Evolutionary conservation across 2,888 invertebrate genomes (phyloP), one percentile per base, ranked within the genome.

Genomic region (Mimumesa dahlbomi): DNA sequence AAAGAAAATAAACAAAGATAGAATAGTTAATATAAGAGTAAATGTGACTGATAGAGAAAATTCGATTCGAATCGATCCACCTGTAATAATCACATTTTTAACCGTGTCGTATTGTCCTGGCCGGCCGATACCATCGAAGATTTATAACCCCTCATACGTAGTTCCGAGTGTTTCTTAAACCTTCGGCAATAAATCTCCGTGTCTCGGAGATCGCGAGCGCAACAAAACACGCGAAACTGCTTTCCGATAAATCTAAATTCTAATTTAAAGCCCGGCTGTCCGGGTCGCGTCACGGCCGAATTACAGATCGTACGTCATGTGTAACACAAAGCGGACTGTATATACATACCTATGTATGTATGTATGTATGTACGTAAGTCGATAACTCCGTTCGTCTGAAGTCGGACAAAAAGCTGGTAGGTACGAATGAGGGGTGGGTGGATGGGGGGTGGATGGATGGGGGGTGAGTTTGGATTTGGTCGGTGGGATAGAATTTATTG

Each of bases 141-240:
- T 70, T 61, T 66, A 66, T 67, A 50, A 34, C 36, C 54, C 46
- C 21, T n/a, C 40, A 6, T 14, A 40, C 40, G 54, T 43, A 43
- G 46, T n/a, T n/a, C 40, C 22, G 22, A 9, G 19, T 14, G 42
- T 46, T 67, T 48, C 67, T 71, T 67, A 62, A 67, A 61, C 40
- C 62, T 29, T 53, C 40, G 34, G 16, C 40, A 40, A 66, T 70
- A 70, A 69, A 59, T 69, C 40, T 11, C n/a, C n/a, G n/a, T n/a
- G n/a, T n/a, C n/a, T 11, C 50, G 22, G 29, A 40, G 34, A 9
- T 46, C 22, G 31, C 34, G 18, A 53, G 57, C 52, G 57, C 52
- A 7, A 40, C 25, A 14, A 57, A 57, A 43, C 58, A 61, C 65
- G 53, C 52, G 40, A 65, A 49, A 31, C 21, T 19, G 56, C 22